phyloP scores from a whole-genome alignment of 2,888 invertebrate genomes.

The Drosophila prostipennis region DNA sequence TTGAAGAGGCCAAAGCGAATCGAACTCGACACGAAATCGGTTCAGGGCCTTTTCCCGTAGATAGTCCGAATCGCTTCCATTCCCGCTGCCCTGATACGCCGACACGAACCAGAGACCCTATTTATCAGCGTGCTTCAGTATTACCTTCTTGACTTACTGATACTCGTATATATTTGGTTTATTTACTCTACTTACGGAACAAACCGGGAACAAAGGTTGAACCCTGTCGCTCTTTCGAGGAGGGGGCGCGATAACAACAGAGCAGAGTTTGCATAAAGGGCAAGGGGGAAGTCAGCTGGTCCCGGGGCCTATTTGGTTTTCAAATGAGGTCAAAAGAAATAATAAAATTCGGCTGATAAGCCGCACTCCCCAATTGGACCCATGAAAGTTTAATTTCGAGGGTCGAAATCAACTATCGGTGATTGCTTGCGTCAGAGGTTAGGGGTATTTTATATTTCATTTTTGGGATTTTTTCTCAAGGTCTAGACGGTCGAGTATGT shows the following conservation, averaged over 20 bases:
- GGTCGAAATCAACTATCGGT: constrained; percentile 32
- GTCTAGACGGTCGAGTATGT: constrained; percentile 46
- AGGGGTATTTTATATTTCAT: neutral
- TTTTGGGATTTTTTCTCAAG: constrained; percentile 41
- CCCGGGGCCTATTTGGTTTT: constrained; percentile 71
- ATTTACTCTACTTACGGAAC: constrained; percentile 27
- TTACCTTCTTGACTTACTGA: constrained; percentile 42
- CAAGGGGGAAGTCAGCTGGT: constrained; percentile 36
- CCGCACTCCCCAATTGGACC: constrained; percentile 17
- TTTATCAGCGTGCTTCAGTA: constrained; percentile 37
- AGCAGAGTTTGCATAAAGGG: constrained; percentile 58
- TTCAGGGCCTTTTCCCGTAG: constrained; percentile 48
- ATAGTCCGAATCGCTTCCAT: constrained; percentile 30
- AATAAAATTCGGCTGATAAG: constrained; percentile 52
- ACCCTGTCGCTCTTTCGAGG: constrained; percentile 35
- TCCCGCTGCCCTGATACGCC: constrained; percentile 27
- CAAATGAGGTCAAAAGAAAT: constrained; percentile 79
- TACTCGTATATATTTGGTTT: constrained; percentile 23
- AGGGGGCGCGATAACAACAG: constrained; percentile 45
- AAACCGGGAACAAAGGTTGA: constrained; percentile 47
- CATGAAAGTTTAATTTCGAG: constrained; percentile 41
- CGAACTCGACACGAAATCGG: constrained; percentile 40
- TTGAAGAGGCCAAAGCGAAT: constrained; percentile 24
- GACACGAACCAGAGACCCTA: constrained; percentile 18
- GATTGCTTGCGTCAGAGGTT: constrained; percentile 39